Evolutionary conservation across 1,140 invertebrate genomes (phyloP), one percentile per base, ranked within the genome.

Genomic region (Drosophila lowei): DNA sequence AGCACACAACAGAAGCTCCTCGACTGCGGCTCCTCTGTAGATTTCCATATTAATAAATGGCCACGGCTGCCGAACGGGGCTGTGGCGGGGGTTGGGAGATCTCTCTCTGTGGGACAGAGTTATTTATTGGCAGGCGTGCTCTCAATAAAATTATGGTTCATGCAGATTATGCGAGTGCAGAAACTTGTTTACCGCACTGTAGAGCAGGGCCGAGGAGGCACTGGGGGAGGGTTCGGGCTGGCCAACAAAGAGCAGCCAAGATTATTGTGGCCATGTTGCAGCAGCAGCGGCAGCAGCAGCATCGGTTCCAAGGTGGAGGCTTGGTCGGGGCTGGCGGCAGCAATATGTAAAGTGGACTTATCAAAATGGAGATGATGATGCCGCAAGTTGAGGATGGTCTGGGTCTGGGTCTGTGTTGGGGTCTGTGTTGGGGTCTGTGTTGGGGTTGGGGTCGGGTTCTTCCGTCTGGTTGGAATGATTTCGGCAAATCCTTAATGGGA

Each of bases 61-160:
- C 78, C 70, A 77, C 71, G 71, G 66, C 65, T 60, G 63, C 72
- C 65, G 72, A 30, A 21, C 49, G n/a, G n/a, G 1, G 9, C 13
- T 25, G 52, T 11, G 25, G 53, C 15, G 11, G 38, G 16, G 7
- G 0, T 6, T 15, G 11, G 38, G 56, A 25, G 7, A 54, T 18
- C 18, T 18, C 18, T 21, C 53, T 13, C 34, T 38, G 11, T 25
- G 57, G 65, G 48, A 34, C 55, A 58, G 83, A 83, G 78, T 88
- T 88, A 88, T 88, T 88, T 88, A 88, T 88, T 88, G 83, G 78
- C 83, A 88, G 83, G 78, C 83, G 78, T 83, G 83, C 83, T 88
- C 83, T 88, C 83, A 88, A 88, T 88, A 88, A 88, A 88, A 88
- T 88, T 88, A 88, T 88, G 83, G 83, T 88, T 88, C 83, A 88